Evolutionary conservation across 2,888 invertebrate species (phyloP).

Genomic region (Nomada flava): DNA sequence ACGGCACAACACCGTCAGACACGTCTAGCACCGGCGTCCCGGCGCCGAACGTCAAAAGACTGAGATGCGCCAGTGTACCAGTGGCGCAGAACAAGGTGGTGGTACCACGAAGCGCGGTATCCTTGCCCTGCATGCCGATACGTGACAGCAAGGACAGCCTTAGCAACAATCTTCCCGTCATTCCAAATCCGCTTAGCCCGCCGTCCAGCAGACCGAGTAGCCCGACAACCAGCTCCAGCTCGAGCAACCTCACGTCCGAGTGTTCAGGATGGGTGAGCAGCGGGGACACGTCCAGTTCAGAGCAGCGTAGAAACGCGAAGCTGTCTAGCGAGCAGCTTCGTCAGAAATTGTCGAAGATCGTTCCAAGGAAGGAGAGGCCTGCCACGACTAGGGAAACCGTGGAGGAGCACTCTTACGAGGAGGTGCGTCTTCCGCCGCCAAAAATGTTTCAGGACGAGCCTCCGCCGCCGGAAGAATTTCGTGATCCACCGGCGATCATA

Average conservation of each 20-base stretch:
- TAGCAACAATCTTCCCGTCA: slow-evolving; percentile 75
- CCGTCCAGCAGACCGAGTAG: slow-evolving; percentile 79
- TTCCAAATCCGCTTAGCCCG: slow-evolving; percentile 79
- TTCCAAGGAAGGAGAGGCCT: slow-evolving; percentile 74
- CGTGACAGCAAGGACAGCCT: slow-evolving; percentile 80
- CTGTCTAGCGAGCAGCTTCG: slow-evolving; percentile 88
- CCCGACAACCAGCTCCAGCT: slow-evolving; percentile 86
- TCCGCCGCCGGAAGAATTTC: slow-evolving; percentile 91
- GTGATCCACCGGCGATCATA: slow-evolving; percentile 86
- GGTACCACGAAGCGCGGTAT: slow-evolving; percentile 82
- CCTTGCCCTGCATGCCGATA: slow-evolving; percentile 82
- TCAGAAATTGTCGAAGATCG: slow-evolving; percentile 88
- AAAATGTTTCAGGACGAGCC: slow-evolving; percentile 93
- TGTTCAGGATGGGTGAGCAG: slow-evolving; percentile 96
- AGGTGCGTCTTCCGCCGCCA: slow-evolving; percentile 91
- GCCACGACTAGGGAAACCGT: slow-evolving; percentile 56
- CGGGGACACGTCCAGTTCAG: slow-evolving; percentile 84
- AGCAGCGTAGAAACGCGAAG: slow-evolving; percentile 77
- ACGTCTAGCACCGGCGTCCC: slow-evolving; percentile 46
- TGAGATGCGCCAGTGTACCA: slow-evolving; percentile 82
- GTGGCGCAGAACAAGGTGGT: slow-evolving; percentile 80
- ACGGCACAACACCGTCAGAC: slow-evolving; percentile 68
- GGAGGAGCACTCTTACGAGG: slow-evolving; percentile 89
- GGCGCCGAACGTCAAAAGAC: slow-evolving; percentile 75
- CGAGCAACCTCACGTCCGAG: slow-evolving; percentile 89